phyloP scores from a whole-genome alignment of 2,888 invertebrate species.

The Apodemia zela region DNA sequence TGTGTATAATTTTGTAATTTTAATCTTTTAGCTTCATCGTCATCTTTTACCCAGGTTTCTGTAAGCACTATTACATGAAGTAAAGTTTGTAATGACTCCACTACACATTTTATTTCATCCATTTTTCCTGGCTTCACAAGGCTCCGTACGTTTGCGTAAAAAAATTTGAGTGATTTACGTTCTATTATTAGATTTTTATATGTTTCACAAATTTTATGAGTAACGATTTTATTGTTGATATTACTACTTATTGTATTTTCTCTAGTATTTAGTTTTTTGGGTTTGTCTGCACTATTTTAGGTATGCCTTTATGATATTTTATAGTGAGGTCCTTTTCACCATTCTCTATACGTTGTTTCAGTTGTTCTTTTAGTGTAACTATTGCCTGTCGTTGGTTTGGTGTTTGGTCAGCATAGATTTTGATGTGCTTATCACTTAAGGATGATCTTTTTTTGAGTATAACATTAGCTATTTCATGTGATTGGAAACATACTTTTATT shows the following conservation, averaged over 20 bases:
- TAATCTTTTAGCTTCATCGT: slow-evolving; percentile 24
- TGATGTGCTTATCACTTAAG: neutral
- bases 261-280: too few relatives aligned
- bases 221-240: neutral
- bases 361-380: neutral
- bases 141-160: slow-evolving; percentile 14
- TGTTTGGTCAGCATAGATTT: neutral
- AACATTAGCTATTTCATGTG: neutral
- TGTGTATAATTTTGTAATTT: slow-evolving; percentile 28
- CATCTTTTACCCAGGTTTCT: slow-evolving; percentile 31
- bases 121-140: slow-evolving; percentile 15
- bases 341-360: neutral
- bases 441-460: neutral
- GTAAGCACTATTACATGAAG: slow-evolving; percentile 26
- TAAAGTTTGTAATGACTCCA: slow-evolving; percentile 18
- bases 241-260: too few relatives aligned
- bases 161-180: slow-evolving; percentile 19
- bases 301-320: slow-evolving; percentile 11
- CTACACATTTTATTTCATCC: slow-evolving; percentile 17
- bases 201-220: slow-evolving; percentile 2
- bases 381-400: neutral
- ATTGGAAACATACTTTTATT: neutral
- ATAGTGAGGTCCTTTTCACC: slow-evolving; percentile 18
- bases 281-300: neutral
- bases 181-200: slow-evolving; percentile 20